Percentiles rank a stretch among this genome's conserved stretches.
phyloP scores from a whole-genome alignment of 2,113 vertebrate species.

The Phrynosoma blainvillii region DNA sequence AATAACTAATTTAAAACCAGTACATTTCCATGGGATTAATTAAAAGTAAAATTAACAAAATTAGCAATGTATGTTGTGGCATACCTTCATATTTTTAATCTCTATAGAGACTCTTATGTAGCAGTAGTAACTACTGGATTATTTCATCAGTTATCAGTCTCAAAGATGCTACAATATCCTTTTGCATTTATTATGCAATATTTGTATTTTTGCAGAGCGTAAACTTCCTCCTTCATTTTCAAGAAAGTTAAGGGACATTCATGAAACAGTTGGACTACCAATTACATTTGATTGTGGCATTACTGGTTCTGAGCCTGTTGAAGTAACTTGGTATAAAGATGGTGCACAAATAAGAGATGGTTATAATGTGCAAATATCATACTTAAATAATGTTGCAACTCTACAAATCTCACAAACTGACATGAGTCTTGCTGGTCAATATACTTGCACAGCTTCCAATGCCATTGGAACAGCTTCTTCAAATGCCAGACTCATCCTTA shows the following conservation, averaged over 20 bases:
- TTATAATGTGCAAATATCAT: conserved; percentile 82
- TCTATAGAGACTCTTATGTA: neutral
- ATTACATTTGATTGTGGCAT: conserved; percentile 92
- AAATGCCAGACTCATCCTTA: conserved; percentile 90
- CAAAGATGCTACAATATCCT: too few species aligned
- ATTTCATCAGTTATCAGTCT: conserved; percentile 18
- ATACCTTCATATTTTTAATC: neutral
- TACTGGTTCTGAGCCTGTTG: conserved; percentile 92
- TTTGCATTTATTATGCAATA: conserved; percentile 13
- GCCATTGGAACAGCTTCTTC: conserved; percentile 92
- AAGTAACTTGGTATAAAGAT: conserved; percentile 93
- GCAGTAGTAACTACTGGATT: neutral
- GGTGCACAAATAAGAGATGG: conserved; percentile 82
- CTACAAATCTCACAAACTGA: conserved; percentile 83
- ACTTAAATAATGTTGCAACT: conserved; percentile 90
- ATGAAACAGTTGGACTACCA: conserved; percentile 86
- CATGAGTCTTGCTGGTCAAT: conserved; percentile 91
- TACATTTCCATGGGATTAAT: neutral
- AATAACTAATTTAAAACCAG: neutral
- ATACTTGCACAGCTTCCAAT: conserved; percentile 93
- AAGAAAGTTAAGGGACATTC: conserved; percentile 92
- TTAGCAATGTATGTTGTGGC: neutral
- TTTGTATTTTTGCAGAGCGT: conserved; percentile 83
- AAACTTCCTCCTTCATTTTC: conserved; percentile 95
- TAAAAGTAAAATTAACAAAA: neutral